Base-by-base conservation (phyloP, 2,888 invertebrate genomes). In the Sinhomidia bicolor region DNA sequence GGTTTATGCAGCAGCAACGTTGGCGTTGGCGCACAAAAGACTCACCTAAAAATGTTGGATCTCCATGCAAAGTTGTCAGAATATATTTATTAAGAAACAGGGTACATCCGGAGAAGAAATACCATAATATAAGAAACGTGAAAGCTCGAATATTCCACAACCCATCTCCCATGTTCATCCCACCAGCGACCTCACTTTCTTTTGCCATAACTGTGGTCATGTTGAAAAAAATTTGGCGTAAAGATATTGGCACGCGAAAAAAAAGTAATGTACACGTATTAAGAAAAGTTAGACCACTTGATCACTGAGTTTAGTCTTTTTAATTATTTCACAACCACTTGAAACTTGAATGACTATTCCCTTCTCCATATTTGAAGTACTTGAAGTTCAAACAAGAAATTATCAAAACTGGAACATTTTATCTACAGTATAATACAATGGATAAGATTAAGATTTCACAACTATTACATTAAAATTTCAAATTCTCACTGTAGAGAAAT, bases 1-100 rank as follows among this genome's bases (percentile, higher is more conserved):
- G n/a, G n/a, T n/a, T n/a, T n/a, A n/a, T n/a, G n/a, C n/a, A n/a
- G n/a, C n/a, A n/a, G 23, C 57, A 71, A 20, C 20, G 7, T 17
- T 44, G 14, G 7, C n/a, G n/a, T n/a, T n/a, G n/a, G n/a, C n/a
- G n/a, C n/a, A n/a, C n/a, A n/a, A n/a, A n/a, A n/a, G n/a, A n/a
- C 71, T 54, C 94, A 96, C 96, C 96, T 93, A 96, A 93, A 89
- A 96, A 94, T 82, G 96, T 96, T 20, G 96, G 96, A 93, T 96
- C 96, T 71, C 96, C 96, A 93, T 95, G 95, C 93, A 96, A 94
- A 92, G 95, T 96, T 0, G 96, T 95, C 88, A 97, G 94, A 92
- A 96, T 96, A 93, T 96, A 96, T 93, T 96, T 97, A 94, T 97
- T 91, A 89, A 96, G 94, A 93, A 97, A 96, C 79, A 97, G 94